These are phyloP conservation scores for Aeoliscus strigatus DNA, from an alignment of 2,797 vertebrate genomes.

Conservation along the genomic window DNA sequence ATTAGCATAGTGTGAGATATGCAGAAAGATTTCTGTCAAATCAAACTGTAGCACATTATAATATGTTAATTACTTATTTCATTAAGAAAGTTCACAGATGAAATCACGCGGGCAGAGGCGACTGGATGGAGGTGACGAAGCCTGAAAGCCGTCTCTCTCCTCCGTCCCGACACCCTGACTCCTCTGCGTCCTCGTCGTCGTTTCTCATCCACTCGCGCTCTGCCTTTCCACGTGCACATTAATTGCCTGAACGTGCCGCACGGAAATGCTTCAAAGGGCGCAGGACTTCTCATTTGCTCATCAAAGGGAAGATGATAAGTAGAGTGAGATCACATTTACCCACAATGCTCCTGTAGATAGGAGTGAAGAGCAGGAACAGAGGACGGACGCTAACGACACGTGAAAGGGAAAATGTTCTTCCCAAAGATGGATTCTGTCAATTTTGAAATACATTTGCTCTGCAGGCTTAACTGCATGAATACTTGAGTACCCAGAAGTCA, in stretches of 20 bases:
- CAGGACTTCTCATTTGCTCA: constrained; percentile 55
- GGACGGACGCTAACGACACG: too few relatives aligned
- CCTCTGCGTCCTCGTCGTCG: constrained; percentile 35
- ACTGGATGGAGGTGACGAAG: constrained; percentile 83
- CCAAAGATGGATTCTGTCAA: too few relatives aligned
- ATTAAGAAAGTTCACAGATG: constrained; percentile 92
- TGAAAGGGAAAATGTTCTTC: too few relatives aligned
- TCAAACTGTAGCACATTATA: constrained; percentile 97
- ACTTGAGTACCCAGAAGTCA: too few relatives aligned
- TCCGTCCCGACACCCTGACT: constrained; percentile 20
- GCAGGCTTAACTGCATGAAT: too few relatives aligned
- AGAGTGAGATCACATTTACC: constrained; percentile 39
- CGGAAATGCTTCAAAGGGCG: constrained; percentile 46
- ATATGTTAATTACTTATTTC: constrained; percentile 99
- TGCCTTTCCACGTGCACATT: constrained; percentile 52
- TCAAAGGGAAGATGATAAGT: constrained; percentile 59
- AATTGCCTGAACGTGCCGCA: constrained; percentile 58
- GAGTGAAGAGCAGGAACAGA: constrained; percentile 8
- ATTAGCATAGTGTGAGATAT: constrained; percentile 99
- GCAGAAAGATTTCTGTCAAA: constrained; percentile 99
- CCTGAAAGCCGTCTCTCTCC: constrained; percentile 60
- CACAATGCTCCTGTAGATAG: constrained; percentile 36
- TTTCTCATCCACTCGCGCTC: constrained; percentile 46
- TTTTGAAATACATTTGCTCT: too few relatives aligned
- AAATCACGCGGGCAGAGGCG: constrained; percentile 86